These are phyloP conservation scores for Lytechinus pictus DNA, from an alignment of 35 echinoderm and acorn worm species.

Conservation along the genomic window DNA sequence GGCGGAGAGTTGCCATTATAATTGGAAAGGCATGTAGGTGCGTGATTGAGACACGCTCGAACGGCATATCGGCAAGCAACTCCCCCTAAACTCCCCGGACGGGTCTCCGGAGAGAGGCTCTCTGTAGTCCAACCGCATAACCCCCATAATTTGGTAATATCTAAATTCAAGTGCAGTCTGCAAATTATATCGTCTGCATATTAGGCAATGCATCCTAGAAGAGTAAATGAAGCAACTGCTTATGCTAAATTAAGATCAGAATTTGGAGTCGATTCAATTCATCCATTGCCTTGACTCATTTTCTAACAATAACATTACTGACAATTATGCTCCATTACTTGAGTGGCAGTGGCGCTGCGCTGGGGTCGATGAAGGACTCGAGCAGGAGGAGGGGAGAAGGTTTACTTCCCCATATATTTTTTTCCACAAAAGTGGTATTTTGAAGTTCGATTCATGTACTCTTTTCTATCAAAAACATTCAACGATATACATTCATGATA, in stretches of 20 bases:
- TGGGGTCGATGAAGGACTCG: too few species aligned
- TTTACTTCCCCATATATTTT: too few species aligned
- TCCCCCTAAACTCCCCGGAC: not conserved
- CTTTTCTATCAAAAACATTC: too few species aligned
- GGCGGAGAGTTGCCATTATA: conserved; percentile 5
- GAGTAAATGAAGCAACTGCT: not conserved
- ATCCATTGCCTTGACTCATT: too few species aligned
- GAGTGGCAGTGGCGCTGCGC: too few species aligned
- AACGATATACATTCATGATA: too few species aligned
- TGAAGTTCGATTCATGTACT: too few species aligned
- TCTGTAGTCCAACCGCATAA: not conserved
- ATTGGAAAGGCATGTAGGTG: not conserved
- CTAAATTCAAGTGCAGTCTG: not conserved
- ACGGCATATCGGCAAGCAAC: not conserved
- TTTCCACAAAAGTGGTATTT: too few species aligned
- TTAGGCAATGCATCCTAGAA: not conserved
- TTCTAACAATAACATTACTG: too few species aligned
- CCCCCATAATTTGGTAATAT: not conserved
- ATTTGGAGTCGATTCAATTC: not conserved
- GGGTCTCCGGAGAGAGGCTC: not conserved
- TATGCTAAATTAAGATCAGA: not conserved
- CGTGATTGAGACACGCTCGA: not conserved
- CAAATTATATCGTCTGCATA: not conserved
- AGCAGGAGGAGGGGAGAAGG: too few species aligned
- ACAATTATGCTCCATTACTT: too few species aligned